Evolutionary conservation across 2,113 vertebrate species (phyloP).

Genomic region (Microtus ochrogaster): DNA sequence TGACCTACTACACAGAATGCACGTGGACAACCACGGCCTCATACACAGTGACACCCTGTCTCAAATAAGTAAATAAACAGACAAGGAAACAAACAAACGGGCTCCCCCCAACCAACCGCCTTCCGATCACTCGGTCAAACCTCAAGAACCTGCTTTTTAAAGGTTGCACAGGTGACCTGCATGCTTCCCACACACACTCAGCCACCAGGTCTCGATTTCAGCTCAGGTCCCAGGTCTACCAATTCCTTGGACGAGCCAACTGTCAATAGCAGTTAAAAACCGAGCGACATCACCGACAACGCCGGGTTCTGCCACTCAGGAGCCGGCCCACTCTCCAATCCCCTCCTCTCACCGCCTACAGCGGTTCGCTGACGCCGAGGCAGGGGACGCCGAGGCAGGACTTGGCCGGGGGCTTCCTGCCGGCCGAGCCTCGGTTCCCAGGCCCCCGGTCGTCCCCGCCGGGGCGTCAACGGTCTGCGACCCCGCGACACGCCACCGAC

Average conservation of each 20-base stretch:
- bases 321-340: not conserved
- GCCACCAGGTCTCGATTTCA: not conserved
- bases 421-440: not conserved
- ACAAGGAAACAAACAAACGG: too few species aligned
- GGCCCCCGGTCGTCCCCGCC: not conserved
- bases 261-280: not conserved
- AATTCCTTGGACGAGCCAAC: not conserved
- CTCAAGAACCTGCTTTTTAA: not conserved
- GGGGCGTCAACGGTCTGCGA: not conserved
- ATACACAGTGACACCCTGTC: not conserved
- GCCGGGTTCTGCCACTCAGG: not conserved
- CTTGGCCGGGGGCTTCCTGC: not conserved
- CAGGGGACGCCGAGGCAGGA: too few species aligned
- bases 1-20: not conserved
- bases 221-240: not conserved
- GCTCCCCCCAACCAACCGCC: not conserved
- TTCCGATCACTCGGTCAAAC: not conserved
- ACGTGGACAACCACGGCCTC: not conserved
- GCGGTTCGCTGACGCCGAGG: too few species aligned
- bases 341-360: not conserved
- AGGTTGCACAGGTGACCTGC: not conserved
- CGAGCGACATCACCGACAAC: not conserved
- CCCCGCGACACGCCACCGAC: not conserved
- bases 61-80: not conserved
- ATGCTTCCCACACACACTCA: not conserved